These are phyloP conservation scores for Pseudorectes ferrugineus DNA, from an alignment of 2,113 vertebrate species.

Conservation along the genomic window DNA sequence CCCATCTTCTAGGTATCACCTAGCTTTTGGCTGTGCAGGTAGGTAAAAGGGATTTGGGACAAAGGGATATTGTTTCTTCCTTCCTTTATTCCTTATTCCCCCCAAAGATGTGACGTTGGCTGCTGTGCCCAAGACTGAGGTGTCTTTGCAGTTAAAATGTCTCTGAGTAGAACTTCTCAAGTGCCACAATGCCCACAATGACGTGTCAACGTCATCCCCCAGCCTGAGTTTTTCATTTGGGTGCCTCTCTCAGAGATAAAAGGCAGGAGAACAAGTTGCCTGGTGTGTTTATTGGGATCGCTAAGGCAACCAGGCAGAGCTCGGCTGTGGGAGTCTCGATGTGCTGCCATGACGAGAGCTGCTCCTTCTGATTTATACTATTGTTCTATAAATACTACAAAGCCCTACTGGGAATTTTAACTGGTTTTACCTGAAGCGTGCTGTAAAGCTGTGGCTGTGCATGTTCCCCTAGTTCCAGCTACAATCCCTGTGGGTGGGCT, in stretches of 20 bases:
- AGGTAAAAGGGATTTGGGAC: slow-evolving; percentile 10
- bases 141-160: not conserved
- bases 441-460: not conserved
- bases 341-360: not conserved
- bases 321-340: not conserved
- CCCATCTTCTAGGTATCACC: slow-evolving; percentile 93
- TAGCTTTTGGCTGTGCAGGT: slow-evolving; percentile 99
- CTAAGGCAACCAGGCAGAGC: not conserved
- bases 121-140: not conserved
- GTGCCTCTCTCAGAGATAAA: not conserved
- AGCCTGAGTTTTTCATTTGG: not conserved
- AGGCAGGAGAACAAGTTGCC: not conserved
- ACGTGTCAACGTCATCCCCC: not conserved
- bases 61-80: not conserved
- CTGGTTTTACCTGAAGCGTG: not conserved
- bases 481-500: not conserved
- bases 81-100: not conserved
- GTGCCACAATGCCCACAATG: not conserved
- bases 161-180: not conserved
- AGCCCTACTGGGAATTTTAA: not conserved
- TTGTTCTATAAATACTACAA: not conserved
- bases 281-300: not conserved
- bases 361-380: not conserved
- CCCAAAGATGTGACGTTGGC: not conserved
- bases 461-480: not conserved